Base-by-base conservation (phyloP, 1,140 invertebrate genomes). In the Pectinophora gossypiella region DNA sequence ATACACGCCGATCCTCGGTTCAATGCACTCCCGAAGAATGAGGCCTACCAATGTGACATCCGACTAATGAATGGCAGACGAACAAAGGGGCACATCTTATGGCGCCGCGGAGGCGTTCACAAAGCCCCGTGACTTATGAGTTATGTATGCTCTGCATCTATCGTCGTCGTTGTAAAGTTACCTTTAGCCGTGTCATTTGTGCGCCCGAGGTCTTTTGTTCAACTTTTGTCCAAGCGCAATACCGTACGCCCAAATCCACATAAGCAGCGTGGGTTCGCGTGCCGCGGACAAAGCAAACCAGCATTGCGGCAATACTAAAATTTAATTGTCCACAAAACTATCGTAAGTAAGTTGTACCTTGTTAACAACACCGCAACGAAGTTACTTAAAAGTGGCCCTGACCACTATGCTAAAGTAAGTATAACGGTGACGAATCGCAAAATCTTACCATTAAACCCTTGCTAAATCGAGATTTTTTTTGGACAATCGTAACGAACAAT, bases 21-120 rank as follows among this genome's bases (percentile, higher is more conserved):
- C 81, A 83, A 73, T 68, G 79, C 56, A 72, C 83, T 74, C 64
- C 56, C 56, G 56, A 76, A 85, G 72, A 82, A 81, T 77, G 71
- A 62, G 66, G 70, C 64, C 61, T 68, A 72, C 76, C 61, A 77
- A 38, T 64, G 68, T 65, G 59, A 72, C 76, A 83, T 74, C 76
- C 76, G 73, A 68, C 67, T 82, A 82, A 87, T 84, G 81, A 85
- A 85, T 85, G 63, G 70, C 64, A 66, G 57, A 71, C 59, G 66
- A 70, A 86, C 79, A 83, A 85, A 85, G 57, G 48, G 50, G 21
- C 51, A 56, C 55, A 59, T 68, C 66, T 64, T 65, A 58, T 59
- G 22, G 35, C 43, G 59, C 54, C 56, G 51, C 49, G 51, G 56
- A 65, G 54, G 52, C 66, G 59, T 64, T 68, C 68, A 64, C 55